Conservation (phyloP, 2,888 invertebrate species). For the Sussaba pulchella region DNA sequence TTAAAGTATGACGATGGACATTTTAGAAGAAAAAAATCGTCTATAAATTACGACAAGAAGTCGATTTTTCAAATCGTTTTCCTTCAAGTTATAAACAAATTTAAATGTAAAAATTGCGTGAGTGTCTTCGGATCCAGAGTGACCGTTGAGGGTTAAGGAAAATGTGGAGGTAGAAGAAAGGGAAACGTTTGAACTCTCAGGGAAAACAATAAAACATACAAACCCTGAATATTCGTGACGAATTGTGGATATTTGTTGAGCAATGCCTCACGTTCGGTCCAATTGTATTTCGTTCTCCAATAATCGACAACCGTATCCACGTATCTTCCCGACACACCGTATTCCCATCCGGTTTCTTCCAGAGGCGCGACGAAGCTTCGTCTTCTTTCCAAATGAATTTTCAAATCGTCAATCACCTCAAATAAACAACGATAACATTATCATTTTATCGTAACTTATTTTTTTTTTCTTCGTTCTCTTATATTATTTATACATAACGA, state of each 20-base stretch:
- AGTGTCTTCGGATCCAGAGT: too few relatives aligned
- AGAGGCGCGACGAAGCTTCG: slow-evolving; percentile 86
- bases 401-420: slow-evolving; percentile 88
- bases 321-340: slow-evolving; percentile 92
- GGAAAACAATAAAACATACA: too few relatives aligned
- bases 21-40: too few relatives aligned
- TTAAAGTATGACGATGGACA: too few relatives aligned
- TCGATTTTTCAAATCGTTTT: too few relatives aligned
- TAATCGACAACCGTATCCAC: slow-evolving; percentile 89
- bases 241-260: slow-evolving; percentile 92
- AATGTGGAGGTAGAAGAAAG: too few relatives aligned
- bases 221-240: slow-evolving; percentile 91
- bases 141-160: too few relatives aligned
- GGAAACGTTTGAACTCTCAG: too few relatives aligned
- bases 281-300: slow-evolving; percentile 92
- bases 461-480: neutral
- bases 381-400: slow-evolving; percentile 86
- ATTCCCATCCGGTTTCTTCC: slow-evolving; percentile 90
- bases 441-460: neutral
- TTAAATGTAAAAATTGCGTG: too few relatives aligned
- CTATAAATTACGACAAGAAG: too few relatives aligned
- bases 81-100: too few relatives aligned
- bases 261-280: slow-evolving; percentile 88
- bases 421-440: slow-evolving; percentile 37
- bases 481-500: too few relatives aligned